phyloP scores from a whole-genome alignment of 2,888 invertebrate genomes.

The Blera fallax region DNA sequence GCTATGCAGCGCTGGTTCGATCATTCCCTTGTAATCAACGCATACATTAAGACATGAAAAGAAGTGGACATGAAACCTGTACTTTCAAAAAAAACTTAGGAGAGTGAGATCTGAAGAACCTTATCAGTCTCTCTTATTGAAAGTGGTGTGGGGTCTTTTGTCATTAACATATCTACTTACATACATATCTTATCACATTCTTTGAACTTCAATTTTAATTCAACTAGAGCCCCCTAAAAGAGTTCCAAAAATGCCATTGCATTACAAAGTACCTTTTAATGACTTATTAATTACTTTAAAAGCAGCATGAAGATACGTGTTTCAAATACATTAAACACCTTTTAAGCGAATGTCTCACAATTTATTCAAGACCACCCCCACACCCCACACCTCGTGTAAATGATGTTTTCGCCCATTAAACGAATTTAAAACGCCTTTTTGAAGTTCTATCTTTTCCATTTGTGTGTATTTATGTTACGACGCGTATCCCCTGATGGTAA shows the following conservation, averaged over 20 bases:
- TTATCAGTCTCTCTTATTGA: background rate
- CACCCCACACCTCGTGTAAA: background rate
- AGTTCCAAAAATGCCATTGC: background rate
- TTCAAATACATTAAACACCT: slow-evolving; percentile 27
- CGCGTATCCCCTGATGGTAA: background rate
- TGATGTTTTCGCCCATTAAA: slow-evolving; percentile 21
- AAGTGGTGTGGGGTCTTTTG: background rate
- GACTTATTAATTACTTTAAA: slow-evolving; percentile 29
- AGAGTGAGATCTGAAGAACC: too few relatives aligned
- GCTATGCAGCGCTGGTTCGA: too few relatives aligned
- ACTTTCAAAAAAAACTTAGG: too few relatives aligned
- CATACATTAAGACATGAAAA: too few relatives aligned
- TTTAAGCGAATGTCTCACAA: background rate
- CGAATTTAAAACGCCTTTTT: slow-evolving; percentile 17
- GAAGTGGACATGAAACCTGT: too few relatives aligned
- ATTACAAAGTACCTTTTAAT: slow-evolving; percentile 4
- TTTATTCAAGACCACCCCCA: background rate
- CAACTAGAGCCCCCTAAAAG: background rate
- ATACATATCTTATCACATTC: background rate
- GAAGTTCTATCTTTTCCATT: slow-evolving; percentile 4
- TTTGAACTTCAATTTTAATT: background rate
- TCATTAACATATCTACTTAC: too few relatives aligned
- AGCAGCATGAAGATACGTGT: background rate
- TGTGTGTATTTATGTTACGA: background rate
- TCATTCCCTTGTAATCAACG: too few relatives aligned